Evolutionary conservation across 2,888 invertebrate genomes (phyloP), one percentile per base, ranked within the genome.

Genomic region (Hemicrepidius hirtus): DNA sequence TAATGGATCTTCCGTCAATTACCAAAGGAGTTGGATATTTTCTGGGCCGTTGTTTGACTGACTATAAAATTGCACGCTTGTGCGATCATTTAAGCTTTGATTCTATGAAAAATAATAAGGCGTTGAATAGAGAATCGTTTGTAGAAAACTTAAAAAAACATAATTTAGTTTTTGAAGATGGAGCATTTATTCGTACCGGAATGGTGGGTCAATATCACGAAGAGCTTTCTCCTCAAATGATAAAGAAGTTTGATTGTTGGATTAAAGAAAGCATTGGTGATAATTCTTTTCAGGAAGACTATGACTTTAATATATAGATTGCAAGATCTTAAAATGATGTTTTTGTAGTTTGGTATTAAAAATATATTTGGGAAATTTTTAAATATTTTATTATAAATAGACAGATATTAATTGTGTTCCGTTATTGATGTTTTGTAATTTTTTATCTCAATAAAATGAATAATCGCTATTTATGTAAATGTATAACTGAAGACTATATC

Each of bases 71-170:
- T 0, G 66, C 75, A 3, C 71, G 70, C 32, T 75, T 84, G 46
- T 74, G 72, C 1, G 55, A 80, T 37, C 84, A 84, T 73, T 72
- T 84, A 32, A 83, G 83, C 75, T 84, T 84, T 55, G 81, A 82
- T 53, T 81, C 77, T 40, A 92, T 92, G 91, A 89, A 89, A 78
- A 82, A 85, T 1, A 91, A 92, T 82, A 85, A 87, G 0, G 86
- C 88, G 21, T 89, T 90, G 0, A 91, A 92, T 82, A 88, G 87
- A 75, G 88, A 89, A 78, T 81, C 82, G 3, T 80, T 82, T 0
- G 77, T 57, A n/a, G 35, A 50, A n/a, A 55, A n/a, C n/a, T 9
- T 18, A 41, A 55, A 20, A 41, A 40, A 57, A 41, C n/a, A 9
- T 13, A 66, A 55, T n/a, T 18, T 55, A n/a, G 9, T 21, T 16